Base-by-base conservation (phyloP, 2,113 vertebrate genomes). In the Eolophus roseicapilla region DNA sequence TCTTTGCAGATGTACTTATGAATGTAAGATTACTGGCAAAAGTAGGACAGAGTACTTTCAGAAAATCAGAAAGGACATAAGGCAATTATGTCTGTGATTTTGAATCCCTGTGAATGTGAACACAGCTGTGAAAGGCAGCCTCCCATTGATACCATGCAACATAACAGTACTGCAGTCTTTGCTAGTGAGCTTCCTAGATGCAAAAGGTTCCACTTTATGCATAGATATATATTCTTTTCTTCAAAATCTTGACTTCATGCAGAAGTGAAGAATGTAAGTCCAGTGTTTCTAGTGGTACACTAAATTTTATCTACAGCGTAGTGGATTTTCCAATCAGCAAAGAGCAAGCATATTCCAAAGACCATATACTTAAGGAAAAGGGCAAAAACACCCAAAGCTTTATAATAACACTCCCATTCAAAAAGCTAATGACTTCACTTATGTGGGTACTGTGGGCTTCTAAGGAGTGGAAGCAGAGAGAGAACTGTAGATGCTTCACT, bases 321-420 rank as follows among this genome's bases (percentile, higher is more conserved):
- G 29, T 57, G 37, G 3, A 52, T 75, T 90, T 88, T 67, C 37
- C 46, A 63, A 7, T 7, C 73, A 62, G 7, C 3, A 83, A 81
- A 76, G 2, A 60, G 3, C 12, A 76, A 71, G 4, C 3, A 3
- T 55, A 46, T 68, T 88, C 27, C 17, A 33, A 82, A 71, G 16
- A 28, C 2, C 9, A 10, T 46, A 17, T n/a, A 50, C 28, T 71
- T 37, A 55, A 29, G 33, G 28, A 68, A 67, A 80, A 67, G 1
- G 3, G 13, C 17, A 57, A 75, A 55, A 11, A 0, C 8, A 60
- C 2, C 9, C 4, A 28, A 65, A 64, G 24, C 9, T 7, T 12
- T 47, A 1, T 27, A 57, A 24, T 7, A 84, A 53, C 7, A 37
- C 8, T 49, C 12, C 9, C 16, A 41, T 1, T 87, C 41, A 57